Evolutionary conservation across 2,797 vertebrate genomes (phyloP).

Genomic region (Pelochelys cantorii): DNA sequence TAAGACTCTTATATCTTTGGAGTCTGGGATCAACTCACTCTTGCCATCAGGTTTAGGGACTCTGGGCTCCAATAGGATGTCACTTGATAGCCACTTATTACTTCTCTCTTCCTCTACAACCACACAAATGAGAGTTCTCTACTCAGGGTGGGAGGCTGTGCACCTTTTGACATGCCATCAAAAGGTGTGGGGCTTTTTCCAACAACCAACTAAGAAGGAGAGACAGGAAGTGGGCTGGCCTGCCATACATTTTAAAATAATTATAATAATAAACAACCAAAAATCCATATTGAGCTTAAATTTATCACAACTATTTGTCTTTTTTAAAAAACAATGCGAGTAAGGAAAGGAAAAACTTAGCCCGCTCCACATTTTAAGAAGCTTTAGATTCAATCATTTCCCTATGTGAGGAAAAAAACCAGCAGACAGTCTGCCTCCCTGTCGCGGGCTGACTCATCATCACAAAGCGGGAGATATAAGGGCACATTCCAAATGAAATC

Average conservation of each 20-base stretch:
- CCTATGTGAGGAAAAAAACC: not conserved
- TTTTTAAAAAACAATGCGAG: not conserved
- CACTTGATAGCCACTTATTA: not conserved
- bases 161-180: constrained; percentile 23
- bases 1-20: not conserved
- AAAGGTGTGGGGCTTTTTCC: not conserved
- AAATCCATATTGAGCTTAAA: not conserved
- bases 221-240: not conserved
- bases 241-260: not conserved
- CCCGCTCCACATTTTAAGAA: not conserved
- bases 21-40: not conserved
- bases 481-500: constrained; percentile 6
- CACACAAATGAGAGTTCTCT: not conserved
- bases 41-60: not conserved
- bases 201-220: not conserved
- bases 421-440: not conserved
- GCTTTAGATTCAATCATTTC: not conserved
- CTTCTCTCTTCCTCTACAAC: constrained; percentile 1
- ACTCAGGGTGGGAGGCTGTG: not conserved
- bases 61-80: not conserved
- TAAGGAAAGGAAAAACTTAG: not conserved
- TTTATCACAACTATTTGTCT: not conserved
- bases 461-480: not conserved
- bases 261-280: not conserved
- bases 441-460: not conserved